These are phyloP conservation scores for Luidia sarsii DNA, from an alignment of 53 echinoderm and acorn worm species.

Conservation along the genomic window DNA sequence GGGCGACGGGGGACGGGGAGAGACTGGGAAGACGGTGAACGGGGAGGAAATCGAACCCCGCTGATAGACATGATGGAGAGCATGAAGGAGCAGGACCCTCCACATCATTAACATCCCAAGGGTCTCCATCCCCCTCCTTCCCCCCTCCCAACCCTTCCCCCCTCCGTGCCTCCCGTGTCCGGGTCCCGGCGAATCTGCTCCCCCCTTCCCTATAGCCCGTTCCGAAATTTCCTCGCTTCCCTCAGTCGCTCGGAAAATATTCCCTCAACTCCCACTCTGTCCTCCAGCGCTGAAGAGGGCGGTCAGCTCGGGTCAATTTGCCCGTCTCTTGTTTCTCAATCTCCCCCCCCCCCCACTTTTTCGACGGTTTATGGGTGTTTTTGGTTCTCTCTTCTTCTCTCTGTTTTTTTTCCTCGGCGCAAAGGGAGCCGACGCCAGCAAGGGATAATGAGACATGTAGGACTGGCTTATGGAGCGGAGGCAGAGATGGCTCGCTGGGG, in stretches of 20 bases:
- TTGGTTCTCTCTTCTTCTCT: background rate
- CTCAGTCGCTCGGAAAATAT: background rate
- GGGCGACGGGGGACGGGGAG: too few species aligned
- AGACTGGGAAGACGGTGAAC: too few species aligned
- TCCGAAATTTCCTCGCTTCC: too few species aligned
- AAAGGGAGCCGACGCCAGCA: slow-evolving; percentile 9
- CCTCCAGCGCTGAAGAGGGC: too few species aligned
- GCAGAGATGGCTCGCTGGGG: too few species aligned
- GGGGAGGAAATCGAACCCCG: background rate
- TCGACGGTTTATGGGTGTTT: too few species aligned
- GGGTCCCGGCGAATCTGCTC: too few species aligned
- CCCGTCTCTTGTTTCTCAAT: background rate
- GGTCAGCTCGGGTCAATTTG: slow-evolving; percentile 27
- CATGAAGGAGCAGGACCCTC: background rate
- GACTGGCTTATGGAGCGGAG: background rate
- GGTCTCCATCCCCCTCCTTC: background rate
- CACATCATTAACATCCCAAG: background rate
- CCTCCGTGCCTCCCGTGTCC: too few species aligned
- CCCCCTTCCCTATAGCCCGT: too few species aligned
- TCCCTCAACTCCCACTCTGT: background rate
- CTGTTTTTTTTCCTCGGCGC: background rate
- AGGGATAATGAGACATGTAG: slow-evolving; percentile 41
- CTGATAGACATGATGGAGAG: background rate
- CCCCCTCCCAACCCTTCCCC: too few species aligned
- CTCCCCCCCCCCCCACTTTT: too few species aligned